Conservation (phyloP, 2,113 vertebrate genomes). For the Esox niger region DNA sequence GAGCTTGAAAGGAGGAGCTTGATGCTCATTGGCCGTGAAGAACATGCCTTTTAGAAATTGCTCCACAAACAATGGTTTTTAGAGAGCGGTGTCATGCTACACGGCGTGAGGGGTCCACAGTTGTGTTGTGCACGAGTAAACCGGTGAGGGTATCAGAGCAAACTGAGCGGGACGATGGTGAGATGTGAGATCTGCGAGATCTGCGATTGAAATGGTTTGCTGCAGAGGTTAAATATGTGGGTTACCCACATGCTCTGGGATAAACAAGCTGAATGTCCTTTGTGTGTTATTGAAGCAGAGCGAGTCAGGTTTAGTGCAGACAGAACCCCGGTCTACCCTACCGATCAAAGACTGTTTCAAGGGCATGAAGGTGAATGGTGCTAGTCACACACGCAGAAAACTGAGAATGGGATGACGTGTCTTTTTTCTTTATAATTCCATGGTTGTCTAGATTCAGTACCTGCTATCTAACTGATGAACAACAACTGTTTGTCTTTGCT, state of each 20-base stretch:
- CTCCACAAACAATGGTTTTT: constrained; percentile 30
- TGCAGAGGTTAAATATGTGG: constrained; percentile 60
- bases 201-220: constrained; percentile 36
- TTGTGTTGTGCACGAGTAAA: constrained; percentile 27
- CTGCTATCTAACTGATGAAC: constrained; percentile 29
- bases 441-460: constrained; percentile 5
- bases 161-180: constrained; percentile 18
- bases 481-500: not conserved
- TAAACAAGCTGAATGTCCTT: constrained; percentile 50
- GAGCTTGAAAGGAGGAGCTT: constrained; percentile 32
- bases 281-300: constrained; percentile 1
- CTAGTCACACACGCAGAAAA: constrained; percentile 38
- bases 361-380: constrained; percentile 51
- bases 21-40: constrained; percentile 37
- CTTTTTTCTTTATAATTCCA: constrained; percentile 15
- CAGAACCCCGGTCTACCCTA: constrained; percentile 3
- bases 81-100: constrained; percentile 13
- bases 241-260: constrained; percentile 52
- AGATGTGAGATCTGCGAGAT: constrained; percentile 34
- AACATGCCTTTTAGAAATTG: constrained; percentile 32
- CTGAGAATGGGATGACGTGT: constrained; percentile 27
- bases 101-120: constrained; percentile 13
- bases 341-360: constrained; percentile 18
- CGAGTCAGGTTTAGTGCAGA: not conserved
- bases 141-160: constrained; percentile 46